Evolutionary conservation across 2,797 vertebrate species (phyloP), one percentile per base, ranked within the genome.

Genomic region (Gymnodraco acuticeps): DNA sequence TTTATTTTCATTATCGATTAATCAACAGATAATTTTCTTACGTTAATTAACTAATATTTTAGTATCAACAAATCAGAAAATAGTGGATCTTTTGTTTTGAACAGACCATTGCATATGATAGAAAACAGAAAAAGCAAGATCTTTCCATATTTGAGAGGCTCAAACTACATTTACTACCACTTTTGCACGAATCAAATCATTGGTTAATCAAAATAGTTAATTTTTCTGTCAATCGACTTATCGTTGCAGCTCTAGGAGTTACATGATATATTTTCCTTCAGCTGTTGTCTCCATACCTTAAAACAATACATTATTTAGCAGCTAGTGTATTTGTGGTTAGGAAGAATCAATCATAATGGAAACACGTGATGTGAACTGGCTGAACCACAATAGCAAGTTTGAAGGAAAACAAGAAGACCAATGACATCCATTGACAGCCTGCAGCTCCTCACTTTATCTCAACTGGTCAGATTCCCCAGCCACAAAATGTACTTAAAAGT

Each of bases 391-490:
- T 11, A 20, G 20, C 45, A 19, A 61, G 64, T 72, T 10, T 27
- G 6, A 56, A 47, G 38, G 20, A 48, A 60, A 69, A 61, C 10
- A 56, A 58, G 9, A 69, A 41, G 38, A 64, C 17, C 53, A 69
- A 69, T 53, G 43, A n/a, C 11, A 13, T 9, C 3, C 10, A 53
- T 43, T 59, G 52, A 62, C 60, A 75, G 48, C 50, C 17, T 60
- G 67, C 27, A 73, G 47, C 72, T 70, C 45, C 55, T 64, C 50
- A n/a, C 47, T 75, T 41, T 9, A 58, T 48, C 50, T 53, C 27
- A 45, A 56, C 69, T 14, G 42, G 19, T 66, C n/a, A 53, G 5
- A 70, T 10, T 19, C 12, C 11, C 0, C 0, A 53, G 19, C 47
- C 17, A 48, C 47, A 65, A 76, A 59, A 54, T 19, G 0, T 17